These are phyloP conservation scores for Lepidurus arcticus DNA, from an alignment of 1,140 invertebrate genomes.

Conservation along the genomic window DNA sequence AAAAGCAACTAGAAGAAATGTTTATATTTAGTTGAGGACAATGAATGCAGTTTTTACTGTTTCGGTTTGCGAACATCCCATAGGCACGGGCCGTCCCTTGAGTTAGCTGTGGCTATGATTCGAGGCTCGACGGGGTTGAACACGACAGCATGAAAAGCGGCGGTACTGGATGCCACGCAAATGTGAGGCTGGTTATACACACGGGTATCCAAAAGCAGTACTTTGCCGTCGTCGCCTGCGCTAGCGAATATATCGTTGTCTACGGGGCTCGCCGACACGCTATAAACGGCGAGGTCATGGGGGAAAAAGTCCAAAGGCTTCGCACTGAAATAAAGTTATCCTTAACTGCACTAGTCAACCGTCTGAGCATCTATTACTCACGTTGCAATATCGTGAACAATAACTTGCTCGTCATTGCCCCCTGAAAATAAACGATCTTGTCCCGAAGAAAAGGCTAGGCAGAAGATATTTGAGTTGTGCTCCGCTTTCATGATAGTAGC, in stretches of 20 bases:
- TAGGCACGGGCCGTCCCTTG: constrained; percentile 75
- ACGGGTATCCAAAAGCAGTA: constrained; percentile 78
- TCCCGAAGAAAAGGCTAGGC: constrained; percentile 71
- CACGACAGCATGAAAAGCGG: constrained; percentile 82
- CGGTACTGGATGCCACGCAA: constrained; percentile 58
- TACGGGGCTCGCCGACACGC: constrained; percentile 74
- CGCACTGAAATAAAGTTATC: constrained; percentile 50
- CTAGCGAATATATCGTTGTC: constrained; percentile 77
- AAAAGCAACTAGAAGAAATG: constrained; percentile 44
- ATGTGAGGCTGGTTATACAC: constrained; percentile 53
- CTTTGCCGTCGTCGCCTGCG: constrained; percentile 81
- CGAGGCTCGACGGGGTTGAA: constrained; percentile 78
- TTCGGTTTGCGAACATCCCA: constrained; percentile 82
- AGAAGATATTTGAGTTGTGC: constrained; percentile 90
- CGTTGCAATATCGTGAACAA: constrained; percentile 75
- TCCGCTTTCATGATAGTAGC: constrained; percentile 69
- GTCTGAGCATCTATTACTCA: constrained; percentile 47
- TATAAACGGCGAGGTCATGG: constrained; percentile 83
- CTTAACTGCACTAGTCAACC: constrained; percentile 29
- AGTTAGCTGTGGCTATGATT: constrained; percentile 79
- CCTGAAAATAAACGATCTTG: constrained; percentile 82
- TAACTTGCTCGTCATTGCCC: constrained; percentile 89
- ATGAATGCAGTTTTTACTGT: constrained; percentile 55
- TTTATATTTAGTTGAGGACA: background rate
- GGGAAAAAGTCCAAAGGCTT: constrained; percentile 67